Evolutionary conservation across 2,888 invertebrate species (phyloP), one percentile per base, ranked within the genome.

Genomic region (Polia nebulosa): DNA sequence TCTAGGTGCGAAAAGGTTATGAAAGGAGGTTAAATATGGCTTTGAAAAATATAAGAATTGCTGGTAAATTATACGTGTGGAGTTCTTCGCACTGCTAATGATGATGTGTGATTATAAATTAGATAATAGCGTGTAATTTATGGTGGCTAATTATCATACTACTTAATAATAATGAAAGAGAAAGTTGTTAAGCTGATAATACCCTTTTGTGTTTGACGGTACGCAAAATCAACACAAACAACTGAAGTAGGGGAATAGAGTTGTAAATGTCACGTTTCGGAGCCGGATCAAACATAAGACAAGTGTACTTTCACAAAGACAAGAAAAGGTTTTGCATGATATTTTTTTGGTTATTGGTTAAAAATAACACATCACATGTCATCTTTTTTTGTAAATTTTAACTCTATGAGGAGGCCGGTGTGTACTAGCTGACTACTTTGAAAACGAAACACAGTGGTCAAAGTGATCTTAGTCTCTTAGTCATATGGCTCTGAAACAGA

Each of bases 1-100:
- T 76, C 72, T 83, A 85, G 84, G 86, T 84, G 88, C 86, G 85
- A 90, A 91, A 87, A 88, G 85, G 83, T 85, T 65, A 65, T 69
- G 25, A 80, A 76, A 65, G 20, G 29, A 63, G 81, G 65, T 78
- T 68, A 81, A 79, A 73, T 66, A 79, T 63, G 63, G 60, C 53
- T 79, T 72, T 13, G 51, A 63, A 81, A 71, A 59, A 68, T 63
- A 67, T 45, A 64, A 58, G 29, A 61, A 53, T 70, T 58, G 60
- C 63, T 52, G 67, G 27, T 66, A 51, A 59, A 66, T 53, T 75
- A 73, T 74, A 25, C 68, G 11, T 29, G 52, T 22, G 49, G 29
- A 45, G 34, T 52, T 55, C 29, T 57, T 60, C 11, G 25, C 29
- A 59, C 4, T 75, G 56, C 36, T 76, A 80, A 68, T 62, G 58